A percentile compares a stretch with the other conserved stretches of the same genome.
Evolutionary conservation across 2,797 vertebrate species (phyloP).

Genomic region (Micrastur ruficollis): DNA sequence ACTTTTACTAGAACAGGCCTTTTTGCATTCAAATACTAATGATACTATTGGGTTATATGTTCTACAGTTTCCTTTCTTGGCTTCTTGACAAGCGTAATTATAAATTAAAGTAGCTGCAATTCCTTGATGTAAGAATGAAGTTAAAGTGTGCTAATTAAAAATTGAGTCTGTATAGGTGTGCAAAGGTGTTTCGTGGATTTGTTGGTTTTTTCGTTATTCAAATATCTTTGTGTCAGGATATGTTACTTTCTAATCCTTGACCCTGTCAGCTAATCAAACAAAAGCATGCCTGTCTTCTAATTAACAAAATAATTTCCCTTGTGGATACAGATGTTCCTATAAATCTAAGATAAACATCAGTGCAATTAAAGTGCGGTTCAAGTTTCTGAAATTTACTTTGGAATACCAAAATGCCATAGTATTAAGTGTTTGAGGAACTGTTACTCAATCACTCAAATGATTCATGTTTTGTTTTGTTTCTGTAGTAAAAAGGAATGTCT

Average conservation of each 20-base stretch:
- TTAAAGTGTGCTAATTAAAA: slow-evolving; percentile 51
- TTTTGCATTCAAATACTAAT: background rate
- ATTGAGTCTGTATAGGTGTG: background rate
- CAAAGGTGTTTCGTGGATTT: background rate
- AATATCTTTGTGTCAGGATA: slow-evolving; percentile 13
- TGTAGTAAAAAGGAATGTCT: background rate
- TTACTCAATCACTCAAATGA: background rate
- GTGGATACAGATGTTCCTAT: slow-evolving; percentile 47
- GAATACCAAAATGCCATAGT: background rate
- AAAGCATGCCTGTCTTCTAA: slow-evolving; percentile 39
- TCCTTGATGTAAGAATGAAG: background rate
- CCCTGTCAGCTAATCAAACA: slow-evolving; percentile 53
- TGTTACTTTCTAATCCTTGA: slow-evolving; percentile 37
- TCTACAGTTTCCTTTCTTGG: background rate
- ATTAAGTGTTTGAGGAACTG: slow-evolving; percentile 24
- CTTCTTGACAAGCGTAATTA: background rate
- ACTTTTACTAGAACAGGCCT: background rate
- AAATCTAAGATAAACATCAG: slow-evolving; percentile 41
- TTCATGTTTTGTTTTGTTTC: background rate
- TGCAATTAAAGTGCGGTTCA: slow-evolving; percentile 20
- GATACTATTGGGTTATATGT: background rate
- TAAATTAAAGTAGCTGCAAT: background rate
- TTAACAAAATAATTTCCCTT: slow-evolving; percentile 58
- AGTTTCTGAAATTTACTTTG: slow-evolving; percentile 22
- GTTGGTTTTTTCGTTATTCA: background rate